phyloP scores from a whole-genome alignment of 1,140 invertebrate species.

The Cylas formicarius region DNA sequence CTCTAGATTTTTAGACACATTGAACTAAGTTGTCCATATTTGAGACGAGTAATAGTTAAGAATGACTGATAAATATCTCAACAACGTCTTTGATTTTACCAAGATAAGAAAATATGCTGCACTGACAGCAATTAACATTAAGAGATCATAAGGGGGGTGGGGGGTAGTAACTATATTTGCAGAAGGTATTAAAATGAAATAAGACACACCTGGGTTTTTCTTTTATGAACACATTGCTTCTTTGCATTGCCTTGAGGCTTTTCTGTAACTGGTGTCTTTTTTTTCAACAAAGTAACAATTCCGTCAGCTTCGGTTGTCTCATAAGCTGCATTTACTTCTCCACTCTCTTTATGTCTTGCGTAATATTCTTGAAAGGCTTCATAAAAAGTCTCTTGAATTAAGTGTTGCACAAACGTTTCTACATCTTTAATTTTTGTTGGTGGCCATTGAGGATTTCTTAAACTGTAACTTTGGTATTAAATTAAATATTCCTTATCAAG shows the following conservation, averaged over 20 bases:
- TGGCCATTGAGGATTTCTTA: slow-evolving; percentile 16
- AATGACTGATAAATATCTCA: neutral
- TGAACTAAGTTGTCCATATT: neutral
- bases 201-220: slow-evolving; percentile 6
- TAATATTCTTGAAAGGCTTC: slow-evolving; percentile 37
- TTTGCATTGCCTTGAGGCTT: neutral
- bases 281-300: slow-evolving; percentile 21
- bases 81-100: neutral
- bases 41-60: neutral
- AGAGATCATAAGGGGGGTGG: slow-evolving; percentile 1
- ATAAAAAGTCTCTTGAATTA: slow-evolving; percentile 35
- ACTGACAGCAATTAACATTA: neutral
- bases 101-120: neutral
- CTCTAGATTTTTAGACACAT: neutral
- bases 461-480: slow-evolving; percentile 2
- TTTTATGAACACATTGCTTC: slow-evolving; percentile 22
- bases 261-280: slow-evolving; percentile 14
- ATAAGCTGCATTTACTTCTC: slow-evolving; percentile 31
- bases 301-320: slow-evolving; percentile 26
- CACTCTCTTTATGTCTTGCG: slow-evolving; percentile 17
- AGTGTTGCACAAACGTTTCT: slow-evolving; percentile 36
- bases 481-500: neutral
- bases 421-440: slow-evolving; percentile 30
- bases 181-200: neutral
- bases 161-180: neutral